phyloP scores from a whole-genome alignment of 2,797 vertebrate genomes.

The Lerista edwardsae region DNA sequence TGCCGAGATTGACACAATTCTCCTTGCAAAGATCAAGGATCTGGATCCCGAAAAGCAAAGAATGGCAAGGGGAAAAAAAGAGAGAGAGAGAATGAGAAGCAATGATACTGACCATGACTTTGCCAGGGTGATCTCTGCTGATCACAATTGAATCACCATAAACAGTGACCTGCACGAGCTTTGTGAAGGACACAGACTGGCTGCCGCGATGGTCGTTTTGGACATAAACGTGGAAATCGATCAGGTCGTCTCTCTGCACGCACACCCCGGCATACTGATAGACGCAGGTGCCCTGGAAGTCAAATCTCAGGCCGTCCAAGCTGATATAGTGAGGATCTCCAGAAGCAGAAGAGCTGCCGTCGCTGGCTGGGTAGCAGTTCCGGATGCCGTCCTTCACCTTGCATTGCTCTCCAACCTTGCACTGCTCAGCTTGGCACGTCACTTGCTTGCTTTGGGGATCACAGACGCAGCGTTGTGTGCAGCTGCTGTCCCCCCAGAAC shows the following conservation, averaged over 20 bases:
- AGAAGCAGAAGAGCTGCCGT: slow-evolving; percentile 69
- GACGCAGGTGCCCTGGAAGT: slow-evolving; percentile 80
- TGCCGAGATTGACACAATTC: too few relatives aligned
- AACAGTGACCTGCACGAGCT: slow-evolving; percentile 44
- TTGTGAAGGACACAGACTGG: slow-evolving; percentile 53
- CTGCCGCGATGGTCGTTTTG: slow-evolving; percentile 57
- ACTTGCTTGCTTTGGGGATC: slow-evolving; percentile 61
- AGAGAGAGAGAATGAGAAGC: rapidly evolving
- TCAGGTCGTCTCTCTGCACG: slow-evolving; percentile 15
- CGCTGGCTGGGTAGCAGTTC: slow-evolving; percentile 79
- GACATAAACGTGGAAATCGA: slow-evolving; percentile 74
- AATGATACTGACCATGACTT: slow-evolving; percentile 58
- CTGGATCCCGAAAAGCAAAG: too few relatives aligned
- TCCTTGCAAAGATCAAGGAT: too few relatives aligned
- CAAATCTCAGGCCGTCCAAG: slow-evolving; percentile 70
- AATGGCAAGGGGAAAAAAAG: too few relatives aligned
- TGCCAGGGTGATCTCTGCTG: slow-evolving; percentile 37
- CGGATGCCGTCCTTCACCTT: slow-evolving; percentile 68
- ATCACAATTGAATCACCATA: slow-evolving; percentile 35
- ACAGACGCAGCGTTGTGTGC: slow-evolving; percentile 77
- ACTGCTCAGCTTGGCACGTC: slow-evolving; percentile 64
- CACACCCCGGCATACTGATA: slow-evolving; percentile 70
- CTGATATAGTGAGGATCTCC: slow-evolving; percentile 80
- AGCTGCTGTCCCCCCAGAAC: slow-evolving; percentile 81
- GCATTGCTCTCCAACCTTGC: slow-evolving; percentile 72